Conservation (phyloP, 1,140 invertebrate species). For the Geopemphigus sp. region DNA sequence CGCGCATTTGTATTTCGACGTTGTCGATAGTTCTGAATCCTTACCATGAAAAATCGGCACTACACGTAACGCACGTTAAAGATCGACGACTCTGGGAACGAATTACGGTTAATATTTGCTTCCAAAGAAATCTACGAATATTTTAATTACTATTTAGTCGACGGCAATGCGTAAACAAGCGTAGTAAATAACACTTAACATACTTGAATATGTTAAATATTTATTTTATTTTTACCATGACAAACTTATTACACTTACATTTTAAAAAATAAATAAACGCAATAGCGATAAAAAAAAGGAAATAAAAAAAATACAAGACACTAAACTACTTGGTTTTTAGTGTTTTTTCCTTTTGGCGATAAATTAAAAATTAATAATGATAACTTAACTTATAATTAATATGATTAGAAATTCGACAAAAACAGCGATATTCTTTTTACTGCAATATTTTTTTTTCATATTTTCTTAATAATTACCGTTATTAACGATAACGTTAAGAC, state of each 20-base stretch:
- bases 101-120: background rate
- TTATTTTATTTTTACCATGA: constrained; percentile 49
- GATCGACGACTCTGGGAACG: background rate
- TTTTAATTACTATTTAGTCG: constrained; percentile 21
- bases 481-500: constrained; percentile 43
- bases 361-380: constrained; percentile 49
- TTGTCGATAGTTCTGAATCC: too few species aligned
- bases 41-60: too few species aligned
- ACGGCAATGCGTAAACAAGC: constrained; percentile 15
- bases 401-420: constrained; percentile 50
- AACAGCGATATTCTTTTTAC: constrained; percentile 49
- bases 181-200: constrained; percentile 37
- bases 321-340: constrained; percentile 49
- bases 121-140: background rate
- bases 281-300: constrained; percentile 45
- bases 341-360: constrained; percentile 50
- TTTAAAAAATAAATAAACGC: constrained; percentile 49
- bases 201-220: constrained; percentile 50
- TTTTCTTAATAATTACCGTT: constrained; percentile 43
- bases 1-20: too few species aligned
- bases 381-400: constrained; percentile 49
- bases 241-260: constrained; percentile 49
- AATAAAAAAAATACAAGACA: constrained; percentile 49
- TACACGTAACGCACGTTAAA: background rate
- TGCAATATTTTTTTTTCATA: constrained; percentile 46